phyloP scores from a whole-genome alignment of 1,140 invertebrate genomes.

The Ostrea denselamellosa region DNA sequence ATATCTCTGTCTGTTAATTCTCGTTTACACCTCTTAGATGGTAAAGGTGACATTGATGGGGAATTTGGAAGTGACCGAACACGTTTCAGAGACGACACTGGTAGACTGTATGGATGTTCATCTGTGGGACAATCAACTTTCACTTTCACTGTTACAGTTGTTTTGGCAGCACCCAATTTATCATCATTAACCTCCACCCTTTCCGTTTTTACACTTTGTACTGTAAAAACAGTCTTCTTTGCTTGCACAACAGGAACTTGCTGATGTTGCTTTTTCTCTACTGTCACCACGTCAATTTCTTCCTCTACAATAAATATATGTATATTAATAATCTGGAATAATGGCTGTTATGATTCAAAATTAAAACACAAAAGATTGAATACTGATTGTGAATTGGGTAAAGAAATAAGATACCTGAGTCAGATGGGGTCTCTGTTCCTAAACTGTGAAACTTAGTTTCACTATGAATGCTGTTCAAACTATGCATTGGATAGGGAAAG shows the following conservation, averaged over 20 bases:
- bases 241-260: slow-evolving; percentile 37
- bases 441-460: slow-evolving; percentile 82
- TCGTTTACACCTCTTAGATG: slow-evolving; percentile 64
- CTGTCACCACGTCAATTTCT: slow-evolving; percentile 72
- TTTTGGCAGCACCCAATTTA: slow-evolving; percentile 51
- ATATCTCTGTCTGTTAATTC: slow-evolving; percentile 67
- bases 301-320: slow-evolving; percentile 66
- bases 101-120: slow-evolving; percentile 68
- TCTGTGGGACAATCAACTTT: slow-evolving; percentile 64
- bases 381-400: too few relatives aligned
- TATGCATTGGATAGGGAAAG: slow-evolving; percentile 68
- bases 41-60: slow-evolving; percentile 58
- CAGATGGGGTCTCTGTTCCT: slow-evolving; percentile 89
- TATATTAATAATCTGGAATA: neutral
- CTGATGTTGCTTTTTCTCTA: slow-evolving; percentile 58
- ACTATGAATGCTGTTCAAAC: slow-evolving; percentile 75
- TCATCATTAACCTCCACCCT: slow-evolving; percentile 50
- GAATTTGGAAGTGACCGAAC: slow-evolving; percentile 64
- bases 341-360: too few relatives aligned
- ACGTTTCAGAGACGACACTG: slow-evolving; percentile 64
- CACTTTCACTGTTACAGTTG: slow-evolving; percentile 59
- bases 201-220: slow-evolving; percentile 48
- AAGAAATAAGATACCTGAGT: slow-evolving; percentile 87
- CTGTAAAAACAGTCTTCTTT: slow-evolving; percentile 43
- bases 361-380: too few relatives aligned